These are phyloP conservation scores for Mastomys natalensis DNA, from an alignment of 2,113 vertebrate species.

Conservation along the genomic window DNA sequence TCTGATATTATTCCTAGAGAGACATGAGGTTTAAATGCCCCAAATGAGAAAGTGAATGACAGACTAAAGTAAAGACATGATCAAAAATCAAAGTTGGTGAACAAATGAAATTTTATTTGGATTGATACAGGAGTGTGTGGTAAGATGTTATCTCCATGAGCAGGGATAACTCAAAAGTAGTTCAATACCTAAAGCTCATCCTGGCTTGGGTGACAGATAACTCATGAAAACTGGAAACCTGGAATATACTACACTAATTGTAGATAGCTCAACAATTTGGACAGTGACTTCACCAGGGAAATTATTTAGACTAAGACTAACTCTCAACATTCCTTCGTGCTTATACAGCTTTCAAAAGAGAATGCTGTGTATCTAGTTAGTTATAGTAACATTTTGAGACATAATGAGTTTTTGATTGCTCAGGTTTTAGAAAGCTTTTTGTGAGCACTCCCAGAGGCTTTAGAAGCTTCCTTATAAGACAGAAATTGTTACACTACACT, in stretches of 20 bases:
- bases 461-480: background rate
- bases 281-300: background rate
- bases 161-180: background rate
- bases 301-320: background rate
- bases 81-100: background rate
- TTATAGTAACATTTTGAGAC: background rate
- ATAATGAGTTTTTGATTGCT: background rate
- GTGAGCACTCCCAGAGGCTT: background rate
- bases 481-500: background rate
- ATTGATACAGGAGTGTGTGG: background rate
- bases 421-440: background rate
- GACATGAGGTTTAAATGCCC: accelerated
- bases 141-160: background rate
- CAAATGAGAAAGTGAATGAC: background rate
- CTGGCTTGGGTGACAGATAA: background rate
- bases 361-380: background rate
- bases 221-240: background rate
- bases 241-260: too few relatives aligned
- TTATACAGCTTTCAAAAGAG: background rate
- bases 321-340: background rate
- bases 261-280: too few relatives aligned
- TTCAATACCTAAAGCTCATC: background rate
- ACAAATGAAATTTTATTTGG: background rate
- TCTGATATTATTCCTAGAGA: too few relatives aligned
- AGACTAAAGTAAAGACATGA: background rate